Evolutionary conservation across 2,113 vertebrate species (phyloP).

Genomic region (Dasyprocta punctata): DNA sequence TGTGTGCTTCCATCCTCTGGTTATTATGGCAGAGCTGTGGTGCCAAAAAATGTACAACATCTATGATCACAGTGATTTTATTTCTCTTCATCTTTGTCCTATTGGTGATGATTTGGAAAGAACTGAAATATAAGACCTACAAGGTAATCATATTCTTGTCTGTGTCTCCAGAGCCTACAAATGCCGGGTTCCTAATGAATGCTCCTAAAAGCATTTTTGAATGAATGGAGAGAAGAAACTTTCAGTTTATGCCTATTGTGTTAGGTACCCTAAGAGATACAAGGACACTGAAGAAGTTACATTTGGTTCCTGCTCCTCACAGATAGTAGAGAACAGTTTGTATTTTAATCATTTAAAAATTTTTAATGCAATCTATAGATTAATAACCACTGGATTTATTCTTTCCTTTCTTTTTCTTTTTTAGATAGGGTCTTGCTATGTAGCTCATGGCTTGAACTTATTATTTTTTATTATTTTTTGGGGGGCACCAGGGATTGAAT

Average conservation of each 20-base stretch:
- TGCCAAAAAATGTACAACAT: not conserved
- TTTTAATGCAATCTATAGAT: not conserved
- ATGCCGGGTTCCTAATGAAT: not conserved
- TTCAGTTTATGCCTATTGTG: not conserved
- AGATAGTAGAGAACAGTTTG: not conserved
- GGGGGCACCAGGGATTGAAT: no score
- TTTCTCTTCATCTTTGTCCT: not conserved
- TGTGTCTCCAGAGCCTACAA: not conserved
- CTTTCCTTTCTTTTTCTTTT: no score
- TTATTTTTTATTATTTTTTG: no score
- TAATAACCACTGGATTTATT: not conserved
- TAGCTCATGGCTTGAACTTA: no score
- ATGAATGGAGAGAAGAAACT: not conserved
- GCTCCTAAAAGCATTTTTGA: not conserved
- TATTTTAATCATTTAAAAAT: not conserved
- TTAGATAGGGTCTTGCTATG: not conserved
- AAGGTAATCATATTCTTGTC: not conserved
- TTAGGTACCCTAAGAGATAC: not conserved
- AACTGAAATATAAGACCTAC: not conserved
- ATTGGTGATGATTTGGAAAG: not conserved
- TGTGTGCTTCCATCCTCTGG: rapidly evolving
- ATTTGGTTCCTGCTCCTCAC: not conserved
- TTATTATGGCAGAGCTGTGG: not conserved
- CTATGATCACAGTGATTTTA: not conserved
- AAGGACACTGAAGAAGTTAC: not conserved